A percentile compares a stretch with the other conserved stretches of the same genome.
These are phyloP conservation scores for Piprites chloris DNA, from an alignment of 2,113 vertebrate species.

Conservation along the genomic window DNA sequence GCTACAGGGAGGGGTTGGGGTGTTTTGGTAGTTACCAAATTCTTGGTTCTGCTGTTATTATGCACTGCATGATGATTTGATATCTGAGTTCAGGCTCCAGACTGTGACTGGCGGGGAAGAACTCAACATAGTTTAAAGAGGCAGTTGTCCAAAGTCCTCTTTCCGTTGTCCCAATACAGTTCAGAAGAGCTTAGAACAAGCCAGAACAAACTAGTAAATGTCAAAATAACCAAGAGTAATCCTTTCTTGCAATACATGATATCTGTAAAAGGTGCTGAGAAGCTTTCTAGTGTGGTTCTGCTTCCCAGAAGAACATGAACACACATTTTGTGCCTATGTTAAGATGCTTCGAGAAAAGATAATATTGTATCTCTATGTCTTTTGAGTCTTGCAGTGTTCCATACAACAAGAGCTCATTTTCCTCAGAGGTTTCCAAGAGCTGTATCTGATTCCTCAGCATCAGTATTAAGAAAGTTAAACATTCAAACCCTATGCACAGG, in stretches of 20 bases:
- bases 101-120: not conserved
- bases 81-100: not conserved
- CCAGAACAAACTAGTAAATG: not conserved
- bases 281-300: not conserved
- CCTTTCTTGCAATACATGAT: not conserved
- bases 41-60: not conserved
- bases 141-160: not conserved
- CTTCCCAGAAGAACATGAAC: not conserved
- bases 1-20: not conserved
- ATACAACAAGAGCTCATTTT: not conserved
- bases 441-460: not conserved
- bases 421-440: not conserved
- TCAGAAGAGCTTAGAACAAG: not conserved
- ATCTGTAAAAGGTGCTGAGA: not conserved
- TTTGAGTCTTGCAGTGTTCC: not conserved
- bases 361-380: not conserved
- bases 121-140: not conserved
- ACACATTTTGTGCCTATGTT: not conserved
- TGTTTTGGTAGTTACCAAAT: not conserved
- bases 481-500: not conserved
- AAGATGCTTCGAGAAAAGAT: not conserved
- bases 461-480: not conserved
- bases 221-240: not conserved
- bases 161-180: not conserved
- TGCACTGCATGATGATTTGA: not conserved